phyloP scores from a whole-genome alignment of 2,888 invertebrate species.

The Andrena chrysosceles region DNA sequence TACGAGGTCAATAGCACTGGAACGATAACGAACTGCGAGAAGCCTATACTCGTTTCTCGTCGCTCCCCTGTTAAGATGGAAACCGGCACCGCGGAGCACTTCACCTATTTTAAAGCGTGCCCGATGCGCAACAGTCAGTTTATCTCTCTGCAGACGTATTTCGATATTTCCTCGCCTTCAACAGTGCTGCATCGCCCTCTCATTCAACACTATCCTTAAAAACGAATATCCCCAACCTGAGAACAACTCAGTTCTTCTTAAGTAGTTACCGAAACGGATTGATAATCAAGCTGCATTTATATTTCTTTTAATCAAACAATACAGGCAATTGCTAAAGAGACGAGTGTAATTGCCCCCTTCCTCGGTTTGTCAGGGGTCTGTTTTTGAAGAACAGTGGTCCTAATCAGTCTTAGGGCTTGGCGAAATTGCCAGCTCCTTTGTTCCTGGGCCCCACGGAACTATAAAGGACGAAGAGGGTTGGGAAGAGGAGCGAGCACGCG shows the following conservation, averaged over 20 bases:
- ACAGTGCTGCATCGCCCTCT: background rate
- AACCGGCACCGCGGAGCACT: conserved; percentile 40
- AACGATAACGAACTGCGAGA: conserved; percentile 66
- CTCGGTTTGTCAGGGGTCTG: background rate
- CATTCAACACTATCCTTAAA: background rate
- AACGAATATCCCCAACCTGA: background rate
- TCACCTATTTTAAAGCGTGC: conserved; percentile 57
- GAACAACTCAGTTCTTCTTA: background rate
- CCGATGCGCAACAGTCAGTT: conserved; percentile 31
- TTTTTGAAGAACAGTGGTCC: background rate
- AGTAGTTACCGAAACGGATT: too few relatives aligned
- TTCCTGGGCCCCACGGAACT: conserved; percentile 35
- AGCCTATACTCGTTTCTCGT: conserved; percentile 34
- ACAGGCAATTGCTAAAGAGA: background rate
- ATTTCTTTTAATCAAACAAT: background rate
- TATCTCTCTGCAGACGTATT: conserved; percentile 31
- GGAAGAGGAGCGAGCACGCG: conserved; percentile 59
- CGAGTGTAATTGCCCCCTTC: background rate
- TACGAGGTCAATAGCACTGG: conserved; percentile 71
- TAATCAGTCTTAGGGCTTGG: conserved; percentile 44
- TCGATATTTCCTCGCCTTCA: conserved; percentile 14
- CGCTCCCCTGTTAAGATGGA: conserved; percentile 1
- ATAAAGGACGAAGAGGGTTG: conserved; percentile 39
- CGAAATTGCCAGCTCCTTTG: conserved; percentile 69
- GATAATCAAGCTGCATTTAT: too few relatives aligned